Base-by-base conservation (phyloP, 1,140 invertebrate species). In the Lethrus apterus region DNA sequence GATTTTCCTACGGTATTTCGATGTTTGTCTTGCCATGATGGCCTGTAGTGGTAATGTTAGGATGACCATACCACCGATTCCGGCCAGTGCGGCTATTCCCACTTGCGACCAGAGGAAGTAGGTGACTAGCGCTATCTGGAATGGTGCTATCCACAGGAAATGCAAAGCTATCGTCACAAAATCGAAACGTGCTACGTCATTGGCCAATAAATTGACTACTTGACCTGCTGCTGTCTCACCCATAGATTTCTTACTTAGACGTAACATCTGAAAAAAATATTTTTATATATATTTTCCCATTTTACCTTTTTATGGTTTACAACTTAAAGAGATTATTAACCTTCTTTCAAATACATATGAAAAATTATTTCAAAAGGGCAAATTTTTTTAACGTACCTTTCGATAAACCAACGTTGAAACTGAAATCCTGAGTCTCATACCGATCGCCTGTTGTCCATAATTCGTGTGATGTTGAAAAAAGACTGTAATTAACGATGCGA, bases 141-240 rank as follows among this genome's bases (percentile, higher is more conserved):
- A 56, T 0, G 84, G 85, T 20, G 83, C 77, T 26, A 82, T 69
- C 80, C 80, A 83, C 1, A 83, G 55, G 57, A 75, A 76, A 58
- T 83, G 78, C 15, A 82, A 58, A 55, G 73, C 78, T 52, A 78
- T 67, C 19, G 78, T 70, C 0, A 76, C 71, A 52, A 68, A 69
- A 55, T 84, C 80, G 43, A 84, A 76, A 2, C 81, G 69, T 57
- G 71, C 74, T 0, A 83, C 71, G 59, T 92, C 88, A 57, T 90
- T 92, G 1, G 88, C 87, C 43, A 93, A 67, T 7, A 92, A 65
- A 67, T 93, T 93, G 2, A 91, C 83, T 19, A 92, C 72, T 67
- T 89, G 86, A 0, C 88, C 87, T 2, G 80, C 79, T 1, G 85
- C 84, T 1, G 85, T 83, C 54, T 83, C 70, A 0, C 77, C 77